These are phyloP conservation scores for Fragum sueziense DNA, from an alignment of 2,888 invertebrate genomes.

Conservation along the genomic window DNA sequence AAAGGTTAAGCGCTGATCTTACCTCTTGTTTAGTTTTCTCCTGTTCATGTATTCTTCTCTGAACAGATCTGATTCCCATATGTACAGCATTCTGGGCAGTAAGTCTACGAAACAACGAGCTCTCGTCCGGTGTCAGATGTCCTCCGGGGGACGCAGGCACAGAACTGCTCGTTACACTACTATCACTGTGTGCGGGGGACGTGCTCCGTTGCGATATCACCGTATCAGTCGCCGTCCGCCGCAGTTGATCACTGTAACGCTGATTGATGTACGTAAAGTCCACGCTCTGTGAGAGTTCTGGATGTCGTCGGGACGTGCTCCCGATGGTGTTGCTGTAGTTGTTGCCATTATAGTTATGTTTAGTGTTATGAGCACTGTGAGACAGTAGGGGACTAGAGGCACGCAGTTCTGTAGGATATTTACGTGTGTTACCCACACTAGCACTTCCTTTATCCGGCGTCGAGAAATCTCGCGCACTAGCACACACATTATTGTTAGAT, in stretches of 20 bases:
- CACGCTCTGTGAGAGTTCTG: constrained; percentile 72
- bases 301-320: constrained; percentile 64
- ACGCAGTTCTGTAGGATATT: constrained; percentile 46
- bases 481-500: constrained; percentile 53
- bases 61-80: constrained; percentile 78
- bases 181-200: constrained; percentile 51
- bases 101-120: constrained; percentile 61
- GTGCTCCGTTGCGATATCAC: constrained; percentile 66
- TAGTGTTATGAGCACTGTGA: constrained; percentile 37
- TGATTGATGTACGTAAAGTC: constrained; percentile 69
- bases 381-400: constrained; percentile 59
- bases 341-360: constrained; percentile 28
- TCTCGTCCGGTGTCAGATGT: constrained; percentile 62
- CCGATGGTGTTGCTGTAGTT: constrained; percentile 63
- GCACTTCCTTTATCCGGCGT: constrained; percentile 13
- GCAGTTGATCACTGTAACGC: constrained; percentile 64
- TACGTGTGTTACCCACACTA: constrained; percentile 32
- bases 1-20: no score
- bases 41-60: constrained; percentile 75
- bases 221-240: constrained; percentile 73
- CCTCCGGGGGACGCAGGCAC: constrained; percentile 42
- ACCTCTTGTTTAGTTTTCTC: constrained; percentile 78
- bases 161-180: constrained; percentile 36
- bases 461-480: constrained; percentile 37
- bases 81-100: constrained; percentile 75